Percentiles rank a stretch among this genome's conserved stretches.
Conservation (phyloP, 2,797 vertebrate genomes). For the Mus caroli region DNA sequence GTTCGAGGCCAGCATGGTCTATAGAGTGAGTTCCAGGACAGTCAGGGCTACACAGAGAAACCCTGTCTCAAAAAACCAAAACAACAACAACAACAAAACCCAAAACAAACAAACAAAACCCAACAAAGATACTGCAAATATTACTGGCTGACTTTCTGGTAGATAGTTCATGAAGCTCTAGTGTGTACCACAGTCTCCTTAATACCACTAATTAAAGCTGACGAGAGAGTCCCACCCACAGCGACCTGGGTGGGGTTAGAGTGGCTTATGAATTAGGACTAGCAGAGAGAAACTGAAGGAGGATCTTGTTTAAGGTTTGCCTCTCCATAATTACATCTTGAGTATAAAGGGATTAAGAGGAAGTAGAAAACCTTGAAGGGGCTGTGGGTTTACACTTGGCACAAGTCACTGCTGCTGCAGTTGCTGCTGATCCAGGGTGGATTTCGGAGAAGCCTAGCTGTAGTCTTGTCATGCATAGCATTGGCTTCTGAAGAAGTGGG, state of each 20-base stretch:
- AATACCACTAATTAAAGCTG: background rate
- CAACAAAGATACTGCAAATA: background rate
- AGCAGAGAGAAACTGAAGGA: background rate
- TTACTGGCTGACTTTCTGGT: background rate
- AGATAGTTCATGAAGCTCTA: background rate
- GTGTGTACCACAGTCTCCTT: background rate
- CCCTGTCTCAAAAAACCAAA: too few relatives aligned
- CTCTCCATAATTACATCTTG: background rate
- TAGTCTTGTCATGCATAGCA: background rate
- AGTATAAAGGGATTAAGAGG: background rate
- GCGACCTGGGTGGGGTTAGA: background rate
- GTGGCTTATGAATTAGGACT: too few relatives aligned
- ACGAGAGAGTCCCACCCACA: background rate
- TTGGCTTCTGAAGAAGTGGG: background rate
- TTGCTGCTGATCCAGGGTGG: background rate
- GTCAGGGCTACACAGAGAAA: too few relatives aligned
- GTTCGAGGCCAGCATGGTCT: too few relatives aligned
- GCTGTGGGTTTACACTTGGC: background rate
- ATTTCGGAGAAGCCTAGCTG: background rate
- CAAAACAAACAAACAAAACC: too few relatives aligned
- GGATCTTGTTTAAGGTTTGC: background rate
- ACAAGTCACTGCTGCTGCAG: background rate
- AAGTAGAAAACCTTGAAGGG: too few relatives aligned
- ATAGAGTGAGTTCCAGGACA: too few relatives aligned
- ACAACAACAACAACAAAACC: too few relatives aligned